Percentiles rank a stretch among this genome's conserved stretches.
These are phyloP conservation scores for Lacanobia oleracea DNA, from an alignment of 2,888 invertebrate genomes.

Conservation along the genomic window DNA sequence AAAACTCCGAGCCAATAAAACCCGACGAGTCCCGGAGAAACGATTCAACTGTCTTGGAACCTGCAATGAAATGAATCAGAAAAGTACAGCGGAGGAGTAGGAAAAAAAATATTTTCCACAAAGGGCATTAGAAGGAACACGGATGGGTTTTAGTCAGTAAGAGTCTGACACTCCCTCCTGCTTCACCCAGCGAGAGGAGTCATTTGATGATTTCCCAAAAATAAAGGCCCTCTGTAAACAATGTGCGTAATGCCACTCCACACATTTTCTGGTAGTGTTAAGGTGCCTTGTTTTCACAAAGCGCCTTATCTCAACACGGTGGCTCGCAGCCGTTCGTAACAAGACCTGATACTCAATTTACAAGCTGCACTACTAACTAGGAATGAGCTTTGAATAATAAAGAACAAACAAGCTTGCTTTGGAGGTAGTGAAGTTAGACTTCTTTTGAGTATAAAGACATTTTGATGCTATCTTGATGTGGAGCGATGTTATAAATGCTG, in stretches of 20 bases:
- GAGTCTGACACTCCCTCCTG: too few species aligned
- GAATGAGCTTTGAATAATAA: slow-evolving; percentile 20
- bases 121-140: too few species aligned
- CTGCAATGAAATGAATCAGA: too few species aligned
- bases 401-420: slow-evolving; percentile 5
- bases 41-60: too few species aligned
- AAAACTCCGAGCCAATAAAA: too few species aligned
- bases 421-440: not conserved
- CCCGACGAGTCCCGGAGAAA: too few species aligned
- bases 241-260: slow-evolving; percentile 2
- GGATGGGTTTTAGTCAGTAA: too few species aligned
- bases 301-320: slow-evolving; percentile 25
- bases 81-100: too few species aligned
- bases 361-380: slow-evolving; percentile 17
- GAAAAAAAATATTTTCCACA: too few species aligned
- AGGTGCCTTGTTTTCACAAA: slow-evolving; percentile 9
- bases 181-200: too few species aligned
- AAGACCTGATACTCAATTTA: slow-evolving; percentile 46
- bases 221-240: too few species aligned
- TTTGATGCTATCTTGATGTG: not conserved
- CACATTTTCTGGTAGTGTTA: not conserved
- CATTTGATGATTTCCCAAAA: too few species aligned
- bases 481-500: not conserved
- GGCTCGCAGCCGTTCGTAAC: slow-evolving; percentile 26
- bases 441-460: not conserved